Evolutionary conservation across 2,113 vertebrate genomes (phyloP).

Genomic region (Siniperca knerii): DNA sequence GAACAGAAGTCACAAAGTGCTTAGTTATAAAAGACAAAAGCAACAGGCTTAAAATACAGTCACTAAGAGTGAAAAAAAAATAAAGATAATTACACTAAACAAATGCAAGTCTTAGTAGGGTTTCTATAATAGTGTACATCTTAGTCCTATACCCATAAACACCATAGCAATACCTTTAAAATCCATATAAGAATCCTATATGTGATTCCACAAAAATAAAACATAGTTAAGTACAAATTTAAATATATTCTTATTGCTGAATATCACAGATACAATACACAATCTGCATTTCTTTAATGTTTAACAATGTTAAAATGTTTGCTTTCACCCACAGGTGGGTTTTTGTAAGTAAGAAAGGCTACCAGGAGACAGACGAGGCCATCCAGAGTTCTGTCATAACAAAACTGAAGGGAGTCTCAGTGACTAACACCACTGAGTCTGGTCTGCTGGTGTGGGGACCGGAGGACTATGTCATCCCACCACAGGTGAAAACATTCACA

Average conservation of each 20-base stretch:
- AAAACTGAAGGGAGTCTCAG: constrained; percentile 92
- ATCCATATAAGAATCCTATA: no score
- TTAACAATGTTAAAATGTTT: not conserved
- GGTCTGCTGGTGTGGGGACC: constrained; percentile 91
- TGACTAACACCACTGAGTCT: constrained; percentile 89
- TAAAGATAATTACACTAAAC: no score
- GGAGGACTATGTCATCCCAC: constrained; percentile 92
- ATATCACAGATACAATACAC: not conserved
- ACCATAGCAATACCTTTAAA: not conserved
- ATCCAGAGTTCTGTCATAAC: constrained; percentile 92
- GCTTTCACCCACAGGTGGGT: constrained; percentile 88
- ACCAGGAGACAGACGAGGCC: constrained; percentile 91
- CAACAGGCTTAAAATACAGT: not conserved
- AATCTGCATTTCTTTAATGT: not conserved
- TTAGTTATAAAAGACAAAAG: not conserved
- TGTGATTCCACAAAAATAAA: not conserved
- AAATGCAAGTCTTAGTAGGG: no score
- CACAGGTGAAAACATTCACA: constrained; percentile 85
- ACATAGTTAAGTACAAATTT: no score
- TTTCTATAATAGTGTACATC: not conserved
- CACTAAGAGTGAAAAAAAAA: not conserved
- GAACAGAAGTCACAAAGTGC: not conserved
- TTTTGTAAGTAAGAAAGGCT: constrained; percentile 92
- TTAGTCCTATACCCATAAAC: not conserved
- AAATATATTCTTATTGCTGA: not conserved